A percentile compares a stretch with the other conserved stretches of the same genome.
These are phyloP conservation scores for Perccottus glenii DNA, from an alignment of 2,113 vertebrate genomes.

Conservation along the genomic window DNA sequence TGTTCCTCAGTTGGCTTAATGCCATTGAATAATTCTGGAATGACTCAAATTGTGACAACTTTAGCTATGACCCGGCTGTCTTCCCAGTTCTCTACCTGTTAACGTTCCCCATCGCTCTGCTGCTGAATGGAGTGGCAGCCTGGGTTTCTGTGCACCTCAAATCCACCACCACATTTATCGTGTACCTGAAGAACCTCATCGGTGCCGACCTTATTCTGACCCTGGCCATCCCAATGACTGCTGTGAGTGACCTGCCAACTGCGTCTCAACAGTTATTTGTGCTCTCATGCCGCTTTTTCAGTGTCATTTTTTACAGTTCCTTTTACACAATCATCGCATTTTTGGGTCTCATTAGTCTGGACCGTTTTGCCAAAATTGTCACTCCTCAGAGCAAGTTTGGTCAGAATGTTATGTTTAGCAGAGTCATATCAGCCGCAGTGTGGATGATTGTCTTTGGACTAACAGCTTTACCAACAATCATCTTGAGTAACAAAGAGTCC, in stretches of 20 bases:
- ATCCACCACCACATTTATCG: slow-evolving; percentile 81
- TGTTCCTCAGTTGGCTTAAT: slow-evolving; percentile 34
- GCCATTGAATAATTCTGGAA: background rate
- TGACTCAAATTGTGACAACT: background rate
- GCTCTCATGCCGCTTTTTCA: slow-evolving; percentile 78
- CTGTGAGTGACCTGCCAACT: slow-evolving; percentile 60
- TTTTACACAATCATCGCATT: slow-evolving; percentile 85
- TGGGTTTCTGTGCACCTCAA: slow-evolving; percentile 82
- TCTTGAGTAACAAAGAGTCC: slow-evolving; percentile 69
- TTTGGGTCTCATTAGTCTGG: slow-evolving; percentile 83
- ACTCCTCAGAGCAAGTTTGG: slow-evolving; percentile 78
- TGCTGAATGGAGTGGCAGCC: slow-evolving; percentile 61
- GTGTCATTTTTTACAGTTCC: slow-evolving; percentile 78
- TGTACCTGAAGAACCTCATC: slow-evolving; percentile 86
- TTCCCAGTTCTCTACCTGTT: slow-evolving; percentile 43
- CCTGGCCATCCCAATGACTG: slow-evolving; percentile 78
- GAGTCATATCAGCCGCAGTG: slow-evolving; percentile 48
- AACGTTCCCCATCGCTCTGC: slow-evolving; percentile 54
- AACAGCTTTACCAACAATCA: slow-evolving; percentile 82
- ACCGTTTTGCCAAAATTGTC: slow-evolving; percentile 88
- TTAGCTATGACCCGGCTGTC: background rate
- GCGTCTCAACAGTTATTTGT: slow-evolving; percentile 58
- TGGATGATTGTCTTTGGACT: slow-evolving; percentile 77
- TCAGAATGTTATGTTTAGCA: slow-evolving; percentile 77
- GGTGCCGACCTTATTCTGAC: slow-evolving; percentile 84